These are phyloP conservation scores for Oligia latruncula DNA, from an alignment of 2,888 invertebrate species.

Conservation along the genomic window DNA sequence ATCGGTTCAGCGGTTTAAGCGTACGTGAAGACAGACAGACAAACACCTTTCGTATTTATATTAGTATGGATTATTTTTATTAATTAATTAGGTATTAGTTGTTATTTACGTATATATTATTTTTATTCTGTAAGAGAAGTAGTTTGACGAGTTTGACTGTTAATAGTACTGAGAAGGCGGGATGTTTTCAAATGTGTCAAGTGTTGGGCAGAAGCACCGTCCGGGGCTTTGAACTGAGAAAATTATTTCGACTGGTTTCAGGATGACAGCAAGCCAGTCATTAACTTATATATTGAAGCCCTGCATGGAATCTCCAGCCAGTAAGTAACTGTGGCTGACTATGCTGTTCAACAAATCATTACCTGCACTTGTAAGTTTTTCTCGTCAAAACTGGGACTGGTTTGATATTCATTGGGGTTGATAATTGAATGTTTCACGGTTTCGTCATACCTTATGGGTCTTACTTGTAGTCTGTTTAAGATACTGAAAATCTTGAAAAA, in stretches of 20 bases:
- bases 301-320: background rate
- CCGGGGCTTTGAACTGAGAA: background rate
- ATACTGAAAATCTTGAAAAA: background rate
- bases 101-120: background rate
- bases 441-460: background rate
- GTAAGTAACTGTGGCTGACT: background rate
- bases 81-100: too few species aligned
- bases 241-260: background rate
- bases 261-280: background rate
- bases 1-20: too few species aligned
- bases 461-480: too few species aligned
- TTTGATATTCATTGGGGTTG: background rate
- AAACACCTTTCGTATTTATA: too few species aligned
- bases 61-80: too few species aligned
- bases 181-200: background rate
- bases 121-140: background rate
- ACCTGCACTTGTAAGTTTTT: slow-evolving; percentile 10
- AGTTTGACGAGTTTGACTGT: background rate
- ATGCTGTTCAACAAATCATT: background rate
- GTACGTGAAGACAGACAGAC: too few species aligned
- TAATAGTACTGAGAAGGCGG: background rate
- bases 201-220: background rate
- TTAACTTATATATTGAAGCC: background rate
- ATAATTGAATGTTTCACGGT: background rate
- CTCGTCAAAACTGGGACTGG: background rate